A percentile compares a stretch with the other conserved stretches of the same genome.
phyloP scores from a whole-genome alignment of 2,113 vertebrate species.

The Salvator merianae region DNA sequence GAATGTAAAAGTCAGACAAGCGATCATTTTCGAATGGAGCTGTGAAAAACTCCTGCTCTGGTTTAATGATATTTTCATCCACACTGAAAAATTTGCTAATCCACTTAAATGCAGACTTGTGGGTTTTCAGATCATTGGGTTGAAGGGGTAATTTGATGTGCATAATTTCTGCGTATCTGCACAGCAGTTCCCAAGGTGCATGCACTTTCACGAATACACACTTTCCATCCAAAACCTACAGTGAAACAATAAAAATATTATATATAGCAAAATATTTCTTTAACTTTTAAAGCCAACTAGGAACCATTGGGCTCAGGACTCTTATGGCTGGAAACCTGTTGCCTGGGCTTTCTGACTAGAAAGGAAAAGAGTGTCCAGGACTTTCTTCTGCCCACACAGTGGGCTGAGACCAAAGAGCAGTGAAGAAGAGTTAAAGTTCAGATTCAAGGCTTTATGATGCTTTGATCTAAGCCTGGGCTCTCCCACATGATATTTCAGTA shows the following conservation, averaged over 20 bases:
- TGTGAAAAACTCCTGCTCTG: slow-evolving; percentile 88
- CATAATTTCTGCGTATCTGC: slow-evolving; percentile 87
- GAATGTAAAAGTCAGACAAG: slow-evolving; percentile 80
- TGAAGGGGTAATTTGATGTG: slow-evolving; percentile 92
- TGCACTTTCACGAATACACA: slow-evolving; percentile 88
- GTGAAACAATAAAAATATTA: slow-evolving; percentile 33
- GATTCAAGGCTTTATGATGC: not conserved
- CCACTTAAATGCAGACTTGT: slow-evolving; percentile 79
- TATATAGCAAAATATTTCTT: accelerated
- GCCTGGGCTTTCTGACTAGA: too few relatives aligned
- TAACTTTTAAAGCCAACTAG: not conserved
- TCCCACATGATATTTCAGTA: too few relatives aligned
- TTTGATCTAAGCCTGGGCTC: too few relatives aligned
- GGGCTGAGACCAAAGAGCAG: not conserved
- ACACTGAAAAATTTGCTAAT: slow-evolving; percentile 85
- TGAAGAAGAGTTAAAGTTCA: not conserved
- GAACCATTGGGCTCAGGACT: not conserved
- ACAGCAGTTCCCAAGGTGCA: slow-evolving; percentile 89
- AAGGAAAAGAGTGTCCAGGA: not conserved
- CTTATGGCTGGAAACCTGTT: not conserved
- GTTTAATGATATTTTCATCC: slow-evolving; percentile 81
- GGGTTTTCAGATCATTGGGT: slow-evolving; percentile 79
- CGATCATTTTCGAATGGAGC: slow-evolving; percentile 87
- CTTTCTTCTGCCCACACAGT: not conserved
- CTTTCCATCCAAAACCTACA: slow-evolving; percentile 83